These are phyloP conservation scores for Camponotus fellah DNA, from an alignment of 2,888 invertebrate species.

Conservation along the genomic window DNA sequence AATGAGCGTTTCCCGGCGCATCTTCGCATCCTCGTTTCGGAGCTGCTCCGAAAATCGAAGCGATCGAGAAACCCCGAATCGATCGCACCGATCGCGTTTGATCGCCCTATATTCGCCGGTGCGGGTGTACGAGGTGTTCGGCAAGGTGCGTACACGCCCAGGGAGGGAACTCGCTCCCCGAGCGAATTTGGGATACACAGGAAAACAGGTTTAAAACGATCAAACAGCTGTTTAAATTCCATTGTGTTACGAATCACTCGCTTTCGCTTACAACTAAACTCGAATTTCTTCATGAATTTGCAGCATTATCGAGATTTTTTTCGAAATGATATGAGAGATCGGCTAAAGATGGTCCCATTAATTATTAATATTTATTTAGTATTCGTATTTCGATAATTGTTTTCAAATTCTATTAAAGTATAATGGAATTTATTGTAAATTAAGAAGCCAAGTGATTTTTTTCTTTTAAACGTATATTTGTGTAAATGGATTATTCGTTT, in stretches of 20 bases:
- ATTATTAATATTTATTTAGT: neutral
- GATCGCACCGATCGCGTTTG: constrained; percentile 16
- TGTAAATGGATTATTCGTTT: neutral
- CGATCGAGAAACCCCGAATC: neutral
- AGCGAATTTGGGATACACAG: constrained; percentile 3
- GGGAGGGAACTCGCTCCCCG: neutral
- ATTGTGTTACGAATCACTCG: neutral
- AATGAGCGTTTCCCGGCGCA: constrained; percentile 21
- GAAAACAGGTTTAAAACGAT: neutral
- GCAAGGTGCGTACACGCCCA: constrained; percentile 54
- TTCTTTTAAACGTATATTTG: neutral
- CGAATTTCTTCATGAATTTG: neutral
- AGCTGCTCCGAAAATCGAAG: neutral
- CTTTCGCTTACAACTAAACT: neutral
- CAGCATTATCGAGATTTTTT: neutral
- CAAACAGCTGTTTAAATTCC: neutral
- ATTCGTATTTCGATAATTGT: neutral
- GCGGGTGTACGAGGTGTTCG: neutral
- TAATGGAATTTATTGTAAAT: neutral
- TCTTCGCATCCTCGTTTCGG: neutral
- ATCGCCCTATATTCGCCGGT: neutral
- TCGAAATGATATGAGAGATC: neutral
- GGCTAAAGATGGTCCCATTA: neutral
- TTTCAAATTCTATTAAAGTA: neutral
- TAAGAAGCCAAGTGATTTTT: neutral